Evolutionary conservation across 2,888 invertebrate species (phyloP).

Genomic region (Fragum whitleyi): DNA sequence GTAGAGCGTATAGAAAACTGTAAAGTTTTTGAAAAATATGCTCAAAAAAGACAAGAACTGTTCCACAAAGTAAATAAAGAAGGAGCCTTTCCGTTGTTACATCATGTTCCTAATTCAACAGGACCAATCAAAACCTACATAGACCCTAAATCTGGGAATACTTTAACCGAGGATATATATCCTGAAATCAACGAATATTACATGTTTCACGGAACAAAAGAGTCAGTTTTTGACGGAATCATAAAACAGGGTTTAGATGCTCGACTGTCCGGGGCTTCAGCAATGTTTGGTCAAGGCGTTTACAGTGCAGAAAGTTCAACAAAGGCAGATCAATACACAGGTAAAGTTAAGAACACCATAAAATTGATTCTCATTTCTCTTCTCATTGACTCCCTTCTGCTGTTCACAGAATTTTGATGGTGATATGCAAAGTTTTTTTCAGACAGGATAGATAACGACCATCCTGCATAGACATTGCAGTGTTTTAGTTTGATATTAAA

Average conservation of each 20-base stretch:
- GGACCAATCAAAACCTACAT: slow-evolving; percentile 44
- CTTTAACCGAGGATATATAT: slow-evolving; percentile 51
- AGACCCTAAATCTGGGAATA: slow-evolving; percentile 1
- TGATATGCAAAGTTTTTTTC: no score
- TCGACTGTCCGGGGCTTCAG: slow-evolving; percentile 56
- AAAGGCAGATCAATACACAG: slow-evolving; percentile 72
- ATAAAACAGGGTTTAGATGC: slow-evolving; percentile 65
- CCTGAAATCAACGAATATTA: slow-evolving; percentile 69
- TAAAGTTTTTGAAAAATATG: slow-evolving; percentile 70
- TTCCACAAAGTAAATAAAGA: slow-evolving; percentile 60
- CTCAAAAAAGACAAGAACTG: slow-evolving; percentile 63
- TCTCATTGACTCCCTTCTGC: no score
- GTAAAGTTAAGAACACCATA: no score
- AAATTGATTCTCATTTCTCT: not conserved
- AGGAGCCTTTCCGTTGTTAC: slow-evolving; percentile 34
- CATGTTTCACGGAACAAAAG: slow-evolving; percentile 69
- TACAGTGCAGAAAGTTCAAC: slow-evolving; percentile 71
- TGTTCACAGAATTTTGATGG: no score
- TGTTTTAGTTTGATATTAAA: no score
- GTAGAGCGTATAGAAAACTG: slow-evolving; percentile 76
- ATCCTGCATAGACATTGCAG: no score
- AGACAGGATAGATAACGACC: no score
- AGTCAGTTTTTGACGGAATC: slow-evolving; percentile 53
- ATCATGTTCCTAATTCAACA: slow-evolving; percentile 34
- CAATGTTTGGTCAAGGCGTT: slow-evolving; percentile 71